Percentiles rank a stretch among this genome's conserved stretches.
phyloP scores from a whole-genome alignment of 2,113 vertebrate genomes.

The Muntiacus reevesi region DNA sequence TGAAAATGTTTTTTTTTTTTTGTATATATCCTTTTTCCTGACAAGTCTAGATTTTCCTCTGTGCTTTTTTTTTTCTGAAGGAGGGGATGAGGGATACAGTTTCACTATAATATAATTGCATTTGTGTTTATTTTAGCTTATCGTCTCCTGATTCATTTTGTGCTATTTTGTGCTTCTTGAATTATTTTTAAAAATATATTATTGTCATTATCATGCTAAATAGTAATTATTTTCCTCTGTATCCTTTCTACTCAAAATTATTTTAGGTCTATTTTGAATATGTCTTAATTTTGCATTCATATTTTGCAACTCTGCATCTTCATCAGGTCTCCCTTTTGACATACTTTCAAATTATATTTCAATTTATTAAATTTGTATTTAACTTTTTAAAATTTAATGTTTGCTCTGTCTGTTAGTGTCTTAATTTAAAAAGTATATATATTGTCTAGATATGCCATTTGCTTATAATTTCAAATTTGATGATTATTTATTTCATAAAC shows the following conservation, averaged over 20 bases:
- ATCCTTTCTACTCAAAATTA: background rate
- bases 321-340: background rate
- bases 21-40: background rate
- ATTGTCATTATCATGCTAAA: background rate
- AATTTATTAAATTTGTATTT: background rate
- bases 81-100: rapidly evolving
- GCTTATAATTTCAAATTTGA: background rate
- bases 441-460: background rate
- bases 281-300: background rate
- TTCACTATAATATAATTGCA: background rate
- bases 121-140: background rate
- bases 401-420: background rate
- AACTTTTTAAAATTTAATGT: background rate
- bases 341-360: background rate
- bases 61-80: rapidly evolving
- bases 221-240: background rate
- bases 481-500: background rate
- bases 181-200: background rate
- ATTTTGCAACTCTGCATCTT: background rate
- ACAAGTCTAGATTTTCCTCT: background rate
- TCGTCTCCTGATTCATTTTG: background rate
- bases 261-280: background rate
- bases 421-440: background rate
- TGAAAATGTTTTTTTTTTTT: background rate
- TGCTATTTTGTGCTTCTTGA: background rate